Percentiles rank a stretch among this genome's conserved stretches.
Conservation (phyloP, 2,797 vertebrate species). For the Falco naumanni region DNA sequence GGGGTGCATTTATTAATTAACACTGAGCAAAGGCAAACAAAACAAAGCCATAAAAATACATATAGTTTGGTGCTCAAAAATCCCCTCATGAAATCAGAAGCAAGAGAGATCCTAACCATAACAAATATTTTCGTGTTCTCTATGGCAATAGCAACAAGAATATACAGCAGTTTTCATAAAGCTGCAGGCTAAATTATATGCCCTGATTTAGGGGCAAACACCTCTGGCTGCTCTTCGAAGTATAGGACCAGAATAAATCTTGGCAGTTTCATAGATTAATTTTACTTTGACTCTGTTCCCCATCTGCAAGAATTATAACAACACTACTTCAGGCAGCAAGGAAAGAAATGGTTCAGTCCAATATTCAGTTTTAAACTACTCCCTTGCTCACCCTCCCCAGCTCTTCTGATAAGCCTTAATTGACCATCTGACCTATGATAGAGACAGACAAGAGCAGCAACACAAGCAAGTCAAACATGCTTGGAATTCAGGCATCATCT, state of each 20-base stretch:
- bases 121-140: not conserved
- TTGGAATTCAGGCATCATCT: constrained; percentile 60
- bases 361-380: not conserved
- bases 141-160: not conserved
- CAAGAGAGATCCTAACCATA: not conserved
- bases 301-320: not conserved
- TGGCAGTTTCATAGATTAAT: not conserved
- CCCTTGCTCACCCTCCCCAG: not conserved
- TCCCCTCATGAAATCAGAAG: not conserved
- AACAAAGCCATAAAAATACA: too few species aligned
- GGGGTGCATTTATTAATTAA: too few species aligned
- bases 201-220: not conserved
- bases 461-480: constrained; percentile 32
- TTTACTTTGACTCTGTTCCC: not conserved
- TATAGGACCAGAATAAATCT: not conserved
- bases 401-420: not conserved
- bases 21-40: too few species aligned
- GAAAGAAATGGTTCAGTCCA: not conserved
- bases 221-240: not conserved
- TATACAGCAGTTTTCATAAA: not conserved
- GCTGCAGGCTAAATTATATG: not conserved
- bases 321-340: not conserved
- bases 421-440: not conserved
- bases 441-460: constrained; percentile 31
- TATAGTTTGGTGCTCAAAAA: not conserved